Conservation (phyloP, 2,797 vertebrate genomes). For the Pangasius macronema region DNA sequence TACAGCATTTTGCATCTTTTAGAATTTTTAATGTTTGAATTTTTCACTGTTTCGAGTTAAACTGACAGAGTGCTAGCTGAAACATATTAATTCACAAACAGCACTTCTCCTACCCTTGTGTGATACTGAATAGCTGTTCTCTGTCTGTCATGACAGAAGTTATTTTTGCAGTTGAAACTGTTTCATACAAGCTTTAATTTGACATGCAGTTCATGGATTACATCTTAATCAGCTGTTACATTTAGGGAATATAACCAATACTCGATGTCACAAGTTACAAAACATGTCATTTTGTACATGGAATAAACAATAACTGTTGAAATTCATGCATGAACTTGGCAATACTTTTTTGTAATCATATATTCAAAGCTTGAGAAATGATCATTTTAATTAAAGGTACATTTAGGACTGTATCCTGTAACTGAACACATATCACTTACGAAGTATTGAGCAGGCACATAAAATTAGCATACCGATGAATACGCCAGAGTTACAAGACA, state of each 20-base stretch:
- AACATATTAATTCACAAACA: not conserved
- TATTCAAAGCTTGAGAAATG: conserved; percentile 29
- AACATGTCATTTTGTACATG: conserved; percentile 30
- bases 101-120: not conserved
- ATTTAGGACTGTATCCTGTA: conserved; percentile 28
- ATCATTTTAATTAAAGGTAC: conserved; percentile 21
- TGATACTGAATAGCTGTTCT: not conserved
- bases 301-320: conserved; percentile 38
- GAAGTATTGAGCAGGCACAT: conserved; percentile 19
- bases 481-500: conserved; percentile 24
- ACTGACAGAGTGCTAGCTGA: not conserved
- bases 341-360: conserved; percentile 20
- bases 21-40: not conserved
- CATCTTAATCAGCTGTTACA: conserved; percentile 37
- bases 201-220: conserved; percentile 47
- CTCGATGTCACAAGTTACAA: conserved; percentile 30
- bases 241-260: conserved; percentile 38
- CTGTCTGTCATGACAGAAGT: no score
- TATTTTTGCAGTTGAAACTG: conserved; percentile 4
- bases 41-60: not conserved
- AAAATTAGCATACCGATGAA: conserved; percentile 21
- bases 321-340: conserved; percentile 46
- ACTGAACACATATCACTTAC: conserved; percentile 28
- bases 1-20: not conserved
- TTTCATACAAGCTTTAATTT: conserved; percentile 45